phyloP scores from a whole-genome alignment of 2,797 vertebrate species.

The Alfaro cultratus region DNA sequence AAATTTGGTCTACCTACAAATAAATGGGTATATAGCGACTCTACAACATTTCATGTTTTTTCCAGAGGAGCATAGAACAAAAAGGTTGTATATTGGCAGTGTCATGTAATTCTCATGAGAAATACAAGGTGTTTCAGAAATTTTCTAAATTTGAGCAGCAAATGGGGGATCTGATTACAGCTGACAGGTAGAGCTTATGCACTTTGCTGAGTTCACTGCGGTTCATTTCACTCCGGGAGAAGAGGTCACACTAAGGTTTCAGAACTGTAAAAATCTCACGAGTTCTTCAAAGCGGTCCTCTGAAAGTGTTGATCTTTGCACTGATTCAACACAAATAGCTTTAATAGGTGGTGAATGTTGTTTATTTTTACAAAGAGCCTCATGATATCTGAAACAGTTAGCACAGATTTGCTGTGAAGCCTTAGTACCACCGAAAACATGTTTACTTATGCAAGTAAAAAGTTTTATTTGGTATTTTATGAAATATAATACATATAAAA shows the following conservation, averaged over 20 bases:
- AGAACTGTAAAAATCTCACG: slow-evolving; percentile 39
- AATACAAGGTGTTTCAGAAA: slow-evolving; percentile 19
- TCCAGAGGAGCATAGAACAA: slow-evolving; percentile 5
- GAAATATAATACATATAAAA: background rate
- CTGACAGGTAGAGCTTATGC: slow-evolving; percentile 11
- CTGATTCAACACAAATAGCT: slow-evolving; percentile 14
- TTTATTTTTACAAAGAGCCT: slow-evolving; percentile 1
- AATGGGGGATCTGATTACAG: slow-evolving; percentile 34
- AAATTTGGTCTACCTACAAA: slow-evolving; percentile 79
- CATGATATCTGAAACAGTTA: background rate
- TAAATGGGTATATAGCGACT: slow-evolving; percentile 46
- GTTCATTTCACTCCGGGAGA: slow-evolving; percentile 30
- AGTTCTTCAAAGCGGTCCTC: slow-evolving; percentile 27
- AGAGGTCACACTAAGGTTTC: slow-evolving; percentile 14
- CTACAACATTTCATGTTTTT: slow-evolving; percentile 18
- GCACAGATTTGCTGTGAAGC: background rate
- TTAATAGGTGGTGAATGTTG: slow-evolving; percentile 4
- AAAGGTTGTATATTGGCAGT: background rate
- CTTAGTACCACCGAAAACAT: background rate
- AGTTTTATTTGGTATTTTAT: background rate
- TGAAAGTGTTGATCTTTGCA: slow-evolving; percentile 23
- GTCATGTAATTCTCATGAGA: slow-evolving; percentile 4
- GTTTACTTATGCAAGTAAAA: slow-evolving; percentile 3
- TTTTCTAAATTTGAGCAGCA: background rate
- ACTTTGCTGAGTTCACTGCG: background rate